Percentiles rank a stretch among this genome's conserved stretches.
Evolutionary conservation across 2,113 vertebrate species (phyloP).

Genomic region (Aspiorhynchus laticeps): DNA sequence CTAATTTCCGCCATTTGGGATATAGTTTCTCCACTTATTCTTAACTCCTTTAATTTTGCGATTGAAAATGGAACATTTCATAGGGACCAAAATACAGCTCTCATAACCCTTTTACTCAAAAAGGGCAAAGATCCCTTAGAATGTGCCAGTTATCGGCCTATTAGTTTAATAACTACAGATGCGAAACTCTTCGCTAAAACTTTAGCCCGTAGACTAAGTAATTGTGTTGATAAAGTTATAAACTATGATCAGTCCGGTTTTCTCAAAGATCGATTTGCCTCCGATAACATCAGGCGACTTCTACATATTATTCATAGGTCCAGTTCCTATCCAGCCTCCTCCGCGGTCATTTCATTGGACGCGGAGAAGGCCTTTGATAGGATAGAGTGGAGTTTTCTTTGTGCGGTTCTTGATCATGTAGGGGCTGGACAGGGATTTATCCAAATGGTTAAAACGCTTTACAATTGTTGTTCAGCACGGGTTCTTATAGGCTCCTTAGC

Average conservation of each 20-base stretch:
- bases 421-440: neutral
- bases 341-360: neutral
- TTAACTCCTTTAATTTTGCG: too few relatives aligned
- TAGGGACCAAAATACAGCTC: neutral
- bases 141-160: neutral
- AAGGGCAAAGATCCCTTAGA: neutral
- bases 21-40: too few relatives aligned
- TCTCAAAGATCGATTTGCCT: neutral
- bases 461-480: neutral
- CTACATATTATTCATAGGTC: neutral
- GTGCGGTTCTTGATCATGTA: neutral
- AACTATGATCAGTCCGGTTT: neutral
- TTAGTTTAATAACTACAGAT: neutral
- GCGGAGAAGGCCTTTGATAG: neutral
- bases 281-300: neutral
- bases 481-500: neutral
- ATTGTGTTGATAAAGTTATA: neutral
- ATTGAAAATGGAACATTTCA: neutral
- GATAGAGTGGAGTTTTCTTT: neutral
- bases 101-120: neutral
- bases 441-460: neutral
- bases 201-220: neutral
- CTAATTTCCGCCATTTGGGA: too few relatives aligned
- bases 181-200: neutral
- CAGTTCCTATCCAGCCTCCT: neutral